Conservation (phyloP, 2,113 vertebrate genomes). For the Alligator sinensis region DNA sequence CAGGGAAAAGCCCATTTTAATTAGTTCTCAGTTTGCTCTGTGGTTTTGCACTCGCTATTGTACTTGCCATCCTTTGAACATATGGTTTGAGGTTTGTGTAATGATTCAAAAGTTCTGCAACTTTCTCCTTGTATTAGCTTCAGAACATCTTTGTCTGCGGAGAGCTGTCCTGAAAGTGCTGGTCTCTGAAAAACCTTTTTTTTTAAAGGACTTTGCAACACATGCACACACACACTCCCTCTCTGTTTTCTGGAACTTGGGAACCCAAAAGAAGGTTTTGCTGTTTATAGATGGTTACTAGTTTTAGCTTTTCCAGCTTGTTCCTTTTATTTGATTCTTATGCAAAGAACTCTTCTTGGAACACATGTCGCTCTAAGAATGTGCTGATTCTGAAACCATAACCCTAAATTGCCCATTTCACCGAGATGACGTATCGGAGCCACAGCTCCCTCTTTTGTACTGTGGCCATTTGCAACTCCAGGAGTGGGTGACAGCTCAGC, state of each 20-base stretch:
- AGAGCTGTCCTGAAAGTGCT: not conserved
- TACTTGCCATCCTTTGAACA: not conserved
- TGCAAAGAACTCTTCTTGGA: not conserved
- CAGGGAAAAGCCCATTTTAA: not conserved
- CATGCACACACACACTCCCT: not conserved
- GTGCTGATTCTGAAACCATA: conserved; percentile 71
- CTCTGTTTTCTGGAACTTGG: not conserved
- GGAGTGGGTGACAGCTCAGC: conserved; percentile 53
- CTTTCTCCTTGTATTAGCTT: not conserved
- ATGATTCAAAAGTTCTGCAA: not conserved
- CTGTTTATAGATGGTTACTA: conserved; percentile 10
- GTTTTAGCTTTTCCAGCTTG: not conserved
- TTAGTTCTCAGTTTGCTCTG: not conserved
- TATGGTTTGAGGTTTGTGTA: not conserved
- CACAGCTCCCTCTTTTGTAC: conserved; percentile 36
- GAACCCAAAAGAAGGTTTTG: not conserved
- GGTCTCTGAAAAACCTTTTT: not conserved
- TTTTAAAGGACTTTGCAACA: not conserved
- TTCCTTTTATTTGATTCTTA: conserved; percentile 16
- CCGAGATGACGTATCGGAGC: conserved; percentile 58
- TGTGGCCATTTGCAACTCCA: conserved; percentile 49
- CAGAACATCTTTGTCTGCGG: not conserved
- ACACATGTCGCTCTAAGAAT: conserved; percentile 53
- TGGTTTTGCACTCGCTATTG: not conserved
- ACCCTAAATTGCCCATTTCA: conserved; percentile 64